Conservation (phyloP, 2,888 invertebrate species). For the Himalopsyche anomala region DNA sequence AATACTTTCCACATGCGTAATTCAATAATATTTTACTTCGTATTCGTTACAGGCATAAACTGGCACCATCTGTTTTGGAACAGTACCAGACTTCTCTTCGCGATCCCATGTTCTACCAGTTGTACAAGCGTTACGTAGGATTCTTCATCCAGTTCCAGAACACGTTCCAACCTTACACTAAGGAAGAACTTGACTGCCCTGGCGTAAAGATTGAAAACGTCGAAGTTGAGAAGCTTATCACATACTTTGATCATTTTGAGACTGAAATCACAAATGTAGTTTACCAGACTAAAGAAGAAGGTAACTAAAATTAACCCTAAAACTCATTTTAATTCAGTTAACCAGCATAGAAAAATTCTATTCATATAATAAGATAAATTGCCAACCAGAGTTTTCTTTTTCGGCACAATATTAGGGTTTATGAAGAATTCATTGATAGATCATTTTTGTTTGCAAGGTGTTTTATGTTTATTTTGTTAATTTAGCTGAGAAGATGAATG, state of each 20-base stretch:
- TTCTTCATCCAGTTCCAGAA: slow-evolving; percentile 79
- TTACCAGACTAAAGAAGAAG: slow-evolving; percentile 72
- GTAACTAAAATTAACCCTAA: slow-evolving; percentile 66
- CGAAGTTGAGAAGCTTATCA: slow-evolving; percentile 80
- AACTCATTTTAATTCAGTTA: not conserved
- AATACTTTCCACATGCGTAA: not conserved
- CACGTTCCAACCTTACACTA: slow-evolving; percentile 79
- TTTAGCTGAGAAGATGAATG: slow-evolving; percentile 67
- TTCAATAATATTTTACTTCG: not conserved
- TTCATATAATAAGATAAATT: not conserved
- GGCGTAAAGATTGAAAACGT: slow-evolving; percentile 81
- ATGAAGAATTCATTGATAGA: not conserved
- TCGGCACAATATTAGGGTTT: not conserved
- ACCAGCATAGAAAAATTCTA: not conserved
- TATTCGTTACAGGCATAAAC: slow-evolving; percentile 69
- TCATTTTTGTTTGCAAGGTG: too few relatives aligned
- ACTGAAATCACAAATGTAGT: slow-evolving; percentile 79
- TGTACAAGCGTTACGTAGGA: slow-evolving; percentile 75
- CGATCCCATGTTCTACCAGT: slow-evolving; percentile 83
- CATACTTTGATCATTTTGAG: slow-evolving; percentile 82
- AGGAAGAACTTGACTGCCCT: slow-evolving; percentile 78
- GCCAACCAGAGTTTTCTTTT: not conserved
- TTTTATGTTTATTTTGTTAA: not conserved
- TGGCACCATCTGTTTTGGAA: slow-evolving; percentile 80
- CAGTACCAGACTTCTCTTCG: slow-evolving; percentile 81